A percentile compares a stretch with the other conserved stretches of the same genome.
These are phyloP conservation scores for Mormyrus proboscirostris DNA, from an alignment of 2,797 vertebrate species.

Conservation along the genomic window DNA sequence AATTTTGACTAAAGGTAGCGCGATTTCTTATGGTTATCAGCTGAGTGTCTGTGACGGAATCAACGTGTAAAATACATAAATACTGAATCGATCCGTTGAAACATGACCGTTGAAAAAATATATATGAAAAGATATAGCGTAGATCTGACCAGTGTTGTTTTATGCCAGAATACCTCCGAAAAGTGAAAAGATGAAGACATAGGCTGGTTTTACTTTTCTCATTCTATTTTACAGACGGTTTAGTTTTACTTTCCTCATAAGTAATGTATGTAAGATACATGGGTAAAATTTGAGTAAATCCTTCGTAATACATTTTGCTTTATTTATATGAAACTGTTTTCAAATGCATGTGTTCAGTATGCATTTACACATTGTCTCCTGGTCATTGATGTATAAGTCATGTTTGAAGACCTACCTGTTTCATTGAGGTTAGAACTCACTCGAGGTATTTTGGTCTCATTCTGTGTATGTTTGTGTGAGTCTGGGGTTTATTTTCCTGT, in stretches of 20 bases:
- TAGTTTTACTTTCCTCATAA: not conserved
- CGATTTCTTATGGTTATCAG: not conserved
- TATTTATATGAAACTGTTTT: not conserved
- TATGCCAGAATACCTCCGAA: not conserved
- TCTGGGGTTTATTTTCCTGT: not conserved
- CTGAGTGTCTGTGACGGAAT: not conserved
- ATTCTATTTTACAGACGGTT: not conserved
- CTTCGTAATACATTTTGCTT: not conserved
- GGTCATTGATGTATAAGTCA: not conserved
- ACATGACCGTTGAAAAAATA: not conserved
- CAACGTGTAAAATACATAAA: not conserved
- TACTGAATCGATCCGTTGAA: not conserved
- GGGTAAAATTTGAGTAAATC: not conserved
- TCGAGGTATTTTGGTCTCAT: not conserved
- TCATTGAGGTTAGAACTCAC: not conserved
- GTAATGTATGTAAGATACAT: not conserved
- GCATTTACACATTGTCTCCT: not conserved
- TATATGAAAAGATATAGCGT: not conserved
- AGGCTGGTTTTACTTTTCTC: not conserved
- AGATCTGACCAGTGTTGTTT: not conserved
- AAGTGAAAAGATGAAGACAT: not conserved
- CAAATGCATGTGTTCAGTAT: not conserved
- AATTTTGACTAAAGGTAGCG: slow-evolving; percentile 10
- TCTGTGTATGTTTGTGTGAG: slow-evolving; percentile 1
- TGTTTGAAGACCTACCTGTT: not conserved